Percentiles rank a stretch among this genome's conserved stretches.
These are phyloP conservation scores for Apamea sordens DNA, from an alignment of 2,888 invertebrate genomes.

Conservation along the genomic window DNA sequence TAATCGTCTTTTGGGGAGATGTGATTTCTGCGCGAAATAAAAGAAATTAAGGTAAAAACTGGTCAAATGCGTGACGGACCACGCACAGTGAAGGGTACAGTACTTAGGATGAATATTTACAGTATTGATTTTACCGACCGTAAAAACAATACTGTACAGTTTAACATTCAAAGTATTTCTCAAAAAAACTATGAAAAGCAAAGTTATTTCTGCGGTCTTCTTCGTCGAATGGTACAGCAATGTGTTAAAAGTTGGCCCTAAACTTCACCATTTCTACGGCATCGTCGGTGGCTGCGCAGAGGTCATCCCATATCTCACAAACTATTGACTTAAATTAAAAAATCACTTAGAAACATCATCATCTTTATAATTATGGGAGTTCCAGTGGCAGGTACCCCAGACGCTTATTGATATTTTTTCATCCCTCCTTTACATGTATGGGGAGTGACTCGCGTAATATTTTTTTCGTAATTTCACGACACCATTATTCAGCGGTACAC, in stretches of 20 bases:
- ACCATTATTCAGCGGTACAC: no score
- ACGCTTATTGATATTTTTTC: no score
- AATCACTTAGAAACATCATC: no score
- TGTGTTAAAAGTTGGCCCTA: background rate
- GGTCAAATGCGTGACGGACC: background rate
- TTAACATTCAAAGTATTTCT: background rate
- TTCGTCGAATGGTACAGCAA: background rate
- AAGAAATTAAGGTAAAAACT: background rate
- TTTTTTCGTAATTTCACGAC: no score
- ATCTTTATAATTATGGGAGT: no score
- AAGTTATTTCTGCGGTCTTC: background rate
- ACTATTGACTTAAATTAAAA: no score
- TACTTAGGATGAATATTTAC: background rate
- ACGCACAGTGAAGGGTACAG: background rate
- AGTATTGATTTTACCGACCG: background rate
- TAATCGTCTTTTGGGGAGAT: background rate
- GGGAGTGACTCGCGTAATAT: no score
- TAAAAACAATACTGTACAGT: no score
- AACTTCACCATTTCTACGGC: background rate
- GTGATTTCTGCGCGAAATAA: slow-evolving; percentile 10
- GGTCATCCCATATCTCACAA: no score
- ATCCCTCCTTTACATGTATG: no score
- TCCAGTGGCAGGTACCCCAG: no score
- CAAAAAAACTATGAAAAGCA: background rate
- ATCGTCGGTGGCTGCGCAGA: no score